phyloP scores from a whole-genome alignment of 2,888 invertebrate species.

The Ochlodes sylvanus region DNA sequence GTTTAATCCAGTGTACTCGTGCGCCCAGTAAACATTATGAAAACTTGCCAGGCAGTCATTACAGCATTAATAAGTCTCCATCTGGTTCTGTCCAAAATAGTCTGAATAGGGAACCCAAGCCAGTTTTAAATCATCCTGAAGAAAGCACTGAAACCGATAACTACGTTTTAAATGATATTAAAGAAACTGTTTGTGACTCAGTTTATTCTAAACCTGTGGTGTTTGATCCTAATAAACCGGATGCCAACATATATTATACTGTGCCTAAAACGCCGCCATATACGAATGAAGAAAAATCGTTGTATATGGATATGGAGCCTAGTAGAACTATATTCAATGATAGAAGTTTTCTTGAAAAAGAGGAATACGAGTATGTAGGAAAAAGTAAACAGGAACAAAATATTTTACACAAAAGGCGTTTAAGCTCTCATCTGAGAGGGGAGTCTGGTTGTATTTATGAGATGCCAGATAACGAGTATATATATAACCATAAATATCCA shows the following conservation, averaged over 20 bases:
- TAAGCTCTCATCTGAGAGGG: slow-evolving; percentile 58
- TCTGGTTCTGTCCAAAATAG: background rate
- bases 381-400: background rate
- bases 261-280: slow-evolving; percentile 3
- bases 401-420: background rate
- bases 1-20: background rate
- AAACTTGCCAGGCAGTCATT: background rate
- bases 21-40: background rate
- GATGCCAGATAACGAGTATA: slow-evolving; percentile 54
- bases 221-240: background rate
- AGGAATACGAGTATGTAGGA: slow-evolving; percentile 21
- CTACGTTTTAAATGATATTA: background rate
- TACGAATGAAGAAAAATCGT: background rate
- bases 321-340: background rate
- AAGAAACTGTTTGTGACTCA: background rate
- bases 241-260: slow-evolving; percentile 19
- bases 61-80: slow-evolving; percentile 1
- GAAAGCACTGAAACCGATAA: background rate
- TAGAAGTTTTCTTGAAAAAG: slow-evolving; percentile 8
- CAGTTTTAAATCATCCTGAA: slow-evolving; percentile 2
- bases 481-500: slow-evolving; percentile 61
- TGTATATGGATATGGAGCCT: background rate
- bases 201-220: slow-evolving; percentile 9
- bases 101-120: background rate
- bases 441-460: slow-evolving; percentile 59